A percentile compares a stretch with the other conserved stretches of the same genome.
These are phyloP conservation scores for Ceyx melanurus DNA, from an alignment of 2,113 vertebrate genomes.

Conservation along the genomic window DNA sequence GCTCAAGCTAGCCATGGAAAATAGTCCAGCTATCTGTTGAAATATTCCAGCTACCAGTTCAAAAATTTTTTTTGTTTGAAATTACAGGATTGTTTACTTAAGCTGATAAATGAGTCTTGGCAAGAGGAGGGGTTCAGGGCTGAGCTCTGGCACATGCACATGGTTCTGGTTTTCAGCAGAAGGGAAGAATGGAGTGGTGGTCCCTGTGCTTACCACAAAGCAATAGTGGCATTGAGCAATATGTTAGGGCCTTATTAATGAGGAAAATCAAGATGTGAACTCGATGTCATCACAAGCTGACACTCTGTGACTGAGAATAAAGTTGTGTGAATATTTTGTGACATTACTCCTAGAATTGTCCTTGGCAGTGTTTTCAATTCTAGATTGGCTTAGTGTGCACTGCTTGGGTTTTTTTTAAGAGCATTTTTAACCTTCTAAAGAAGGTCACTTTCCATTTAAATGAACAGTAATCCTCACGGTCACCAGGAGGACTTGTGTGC, in stretches of 20 bases:
- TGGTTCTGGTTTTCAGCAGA: constrained; percentile 5
- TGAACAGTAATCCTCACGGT: background rate
- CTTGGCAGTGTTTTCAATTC: background rate
- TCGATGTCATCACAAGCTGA: background rate
- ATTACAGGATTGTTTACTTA: constrained; percentile 41
- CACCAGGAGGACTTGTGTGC: background rate
- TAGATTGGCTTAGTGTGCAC: background rate
- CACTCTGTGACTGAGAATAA: background rate
- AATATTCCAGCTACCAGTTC: constrained; percentile 19
- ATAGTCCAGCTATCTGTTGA: constrained; percentile 18
- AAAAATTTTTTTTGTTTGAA: constrained; percentile 55
- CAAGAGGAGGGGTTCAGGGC: background rate
- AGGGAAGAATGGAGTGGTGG: background rate
- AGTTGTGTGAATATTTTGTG: background rate
- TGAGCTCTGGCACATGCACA: constrained; percentile 12
- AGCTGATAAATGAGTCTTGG: constrained; percentile 37
- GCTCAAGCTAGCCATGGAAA: background rate
- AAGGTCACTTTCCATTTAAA: background rate
- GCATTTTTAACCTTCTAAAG: background rate
- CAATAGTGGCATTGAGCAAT: background rate
- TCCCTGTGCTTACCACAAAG: background rate
- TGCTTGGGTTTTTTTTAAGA: background rate
- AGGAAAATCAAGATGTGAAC: background rate
- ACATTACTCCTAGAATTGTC: background rate
- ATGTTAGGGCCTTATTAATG: background rate